These are phyloP conservation scores for Lochmaea crataegi DNA, from an alignment of 2,888 invertebrate species.

Conservation along the genomic window DNA sequence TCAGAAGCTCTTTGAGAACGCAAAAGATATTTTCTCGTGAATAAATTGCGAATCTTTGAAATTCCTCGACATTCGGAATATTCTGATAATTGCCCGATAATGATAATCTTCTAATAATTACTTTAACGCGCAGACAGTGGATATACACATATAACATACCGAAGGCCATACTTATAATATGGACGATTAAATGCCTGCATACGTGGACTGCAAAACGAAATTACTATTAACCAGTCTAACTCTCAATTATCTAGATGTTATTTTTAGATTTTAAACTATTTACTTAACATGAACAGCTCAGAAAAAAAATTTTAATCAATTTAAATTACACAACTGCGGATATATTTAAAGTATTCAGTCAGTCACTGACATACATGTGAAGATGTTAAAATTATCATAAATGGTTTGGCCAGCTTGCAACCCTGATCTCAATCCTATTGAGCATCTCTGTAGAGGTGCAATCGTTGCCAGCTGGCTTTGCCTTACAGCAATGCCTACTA, in stretches of 20 bases:
- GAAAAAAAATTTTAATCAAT: too few relatives aligned
- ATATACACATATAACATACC: neutral
- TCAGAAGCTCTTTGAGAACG: neutral
- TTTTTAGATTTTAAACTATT: neutral
- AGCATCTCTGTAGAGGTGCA: too few relatives aligned
- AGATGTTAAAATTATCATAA: too few relatives aligned
- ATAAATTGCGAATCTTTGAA: conserved; percentile 14
- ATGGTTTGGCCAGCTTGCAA: too few relatives aligned
- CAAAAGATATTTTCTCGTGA: conserved; percentile 17
- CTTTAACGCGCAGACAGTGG: conserved; percentile 3
- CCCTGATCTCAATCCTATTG: too few relatives aligned
- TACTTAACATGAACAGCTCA: too few relatives aligned
- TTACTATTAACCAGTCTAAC: neutral
- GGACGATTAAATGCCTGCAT: neutral
- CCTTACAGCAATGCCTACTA: too few relatives aligned
- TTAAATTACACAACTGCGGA: too few relatives aligned
- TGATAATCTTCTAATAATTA: conserved; percentile 13
- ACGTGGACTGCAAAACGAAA: neutral
- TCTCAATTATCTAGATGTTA: neutral
- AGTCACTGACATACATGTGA: too few relatives aligned
- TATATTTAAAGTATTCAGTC: too few relatives aligned
- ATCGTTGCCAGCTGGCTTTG: too few relatives aligned
- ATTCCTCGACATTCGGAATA: conserved; percentile 17
- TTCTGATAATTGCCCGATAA: conserved; percentile 16
- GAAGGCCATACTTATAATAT: neutral